Percentiles rank a stretch among this genome's conserved stretches.
Conservation (phyloP, 2,113 vertebrate species). For the Apistogramma diplotaenia region DNA sequence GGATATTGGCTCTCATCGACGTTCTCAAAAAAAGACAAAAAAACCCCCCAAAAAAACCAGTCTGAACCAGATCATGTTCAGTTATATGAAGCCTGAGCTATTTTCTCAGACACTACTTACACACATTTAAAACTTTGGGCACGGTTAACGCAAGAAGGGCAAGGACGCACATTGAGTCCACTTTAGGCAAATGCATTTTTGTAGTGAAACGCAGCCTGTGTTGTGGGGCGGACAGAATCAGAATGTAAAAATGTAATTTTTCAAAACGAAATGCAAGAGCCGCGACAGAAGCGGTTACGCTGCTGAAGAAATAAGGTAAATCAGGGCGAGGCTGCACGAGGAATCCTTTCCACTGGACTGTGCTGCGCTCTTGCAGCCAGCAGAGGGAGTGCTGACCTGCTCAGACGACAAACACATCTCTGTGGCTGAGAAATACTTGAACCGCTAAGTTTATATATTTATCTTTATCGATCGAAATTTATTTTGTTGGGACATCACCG, state of each 20-base stretch:
- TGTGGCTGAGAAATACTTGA: background rate
- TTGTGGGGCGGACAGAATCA: background rate
- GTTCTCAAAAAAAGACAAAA: no score
- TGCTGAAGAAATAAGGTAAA: background rate
- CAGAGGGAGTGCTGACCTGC: conserved; percentile 54
- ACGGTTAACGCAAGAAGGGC: no score
- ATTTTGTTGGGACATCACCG: background rate
- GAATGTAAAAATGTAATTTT: background rate
- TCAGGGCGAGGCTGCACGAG: no score
- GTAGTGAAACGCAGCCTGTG: background rate
- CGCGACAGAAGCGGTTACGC: background rate
- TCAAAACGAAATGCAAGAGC: background rate
- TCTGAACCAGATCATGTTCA: no score
- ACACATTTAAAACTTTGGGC: no score
- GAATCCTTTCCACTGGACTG: background rate
- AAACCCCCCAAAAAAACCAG: no score
- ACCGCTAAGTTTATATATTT: background rate
- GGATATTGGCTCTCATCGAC: no score
- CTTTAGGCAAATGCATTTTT: background rate
- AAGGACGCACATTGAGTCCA: background rate
- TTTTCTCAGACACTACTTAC: no score
- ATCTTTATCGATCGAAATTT: background rate
- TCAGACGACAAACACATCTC: background rate
- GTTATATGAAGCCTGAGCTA: no score
- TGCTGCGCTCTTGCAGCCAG: conserved; percentile 27